A percentile compares a stretch with the other conserved stretches of the same genome.
These are phyloP conservation scores for Trachelus stipa DNA, from an alignment of 2,888 invertebrate genomes.

Conservation along the genomic window DNA sequence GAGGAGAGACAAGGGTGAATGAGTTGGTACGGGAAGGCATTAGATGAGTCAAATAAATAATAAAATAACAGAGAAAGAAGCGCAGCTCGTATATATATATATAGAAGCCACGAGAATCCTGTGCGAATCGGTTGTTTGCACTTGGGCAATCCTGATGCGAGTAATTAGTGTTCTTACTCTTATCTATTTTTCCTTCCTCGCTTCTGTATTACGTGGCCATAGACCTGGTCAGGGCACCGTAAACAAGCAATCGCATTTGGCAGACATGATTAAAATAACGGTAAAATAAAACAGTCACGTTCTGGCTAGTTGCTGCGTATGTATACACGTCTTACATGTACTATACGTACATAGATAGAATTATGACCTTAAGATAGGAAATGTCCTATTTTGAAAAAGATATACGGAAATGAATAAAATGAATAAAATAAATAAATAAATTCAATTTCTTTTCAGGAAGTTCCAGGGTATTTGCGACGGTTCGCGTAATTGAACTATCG, in stretches of 20 bases:
- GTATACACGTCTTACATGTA: not conserved
- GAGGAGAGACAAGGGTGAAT: not conserved
- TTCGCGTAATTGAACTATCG: not conserved
- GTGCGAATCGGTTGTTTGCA: not conserved
- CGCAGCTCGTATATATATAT: not conserved
- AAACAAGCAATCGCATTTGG: not conserved
- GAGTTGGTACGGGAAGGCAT: not conserved
- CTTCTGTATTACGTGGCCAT: not conserved
- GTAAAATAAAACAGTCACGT: slow-evolving; percentile 5
- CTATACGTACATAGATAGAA: not conserved
- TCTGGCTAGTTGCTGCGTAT: not conserved
- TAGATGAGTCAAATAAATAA: not conserved
- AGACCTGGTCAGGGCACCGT: not conserved
- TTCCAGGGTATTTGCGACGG: not conserved
- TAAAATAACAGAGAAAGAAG: not conserved
- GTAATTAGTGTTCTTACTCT: not conserved
- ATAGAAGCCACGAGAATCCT: not conserved
- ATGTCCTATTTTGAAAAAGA: not conserved
- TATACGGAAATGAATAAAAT: not conserved
- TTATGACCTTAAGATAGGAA: too few species aligned
- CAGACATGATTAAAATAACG: not conserved
- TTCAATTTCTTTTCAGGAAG: not conserved
- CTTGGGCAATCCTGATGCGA: not conserved
- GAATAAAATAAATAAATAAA: not conserved
- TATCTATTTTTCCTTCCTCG: not conserved